These are phyloP conservation scores for Spilosoma lubricipeda DNA, from an alignment of 2,888 invertebrate genomes.

Conservation along the genomic window DNA sequence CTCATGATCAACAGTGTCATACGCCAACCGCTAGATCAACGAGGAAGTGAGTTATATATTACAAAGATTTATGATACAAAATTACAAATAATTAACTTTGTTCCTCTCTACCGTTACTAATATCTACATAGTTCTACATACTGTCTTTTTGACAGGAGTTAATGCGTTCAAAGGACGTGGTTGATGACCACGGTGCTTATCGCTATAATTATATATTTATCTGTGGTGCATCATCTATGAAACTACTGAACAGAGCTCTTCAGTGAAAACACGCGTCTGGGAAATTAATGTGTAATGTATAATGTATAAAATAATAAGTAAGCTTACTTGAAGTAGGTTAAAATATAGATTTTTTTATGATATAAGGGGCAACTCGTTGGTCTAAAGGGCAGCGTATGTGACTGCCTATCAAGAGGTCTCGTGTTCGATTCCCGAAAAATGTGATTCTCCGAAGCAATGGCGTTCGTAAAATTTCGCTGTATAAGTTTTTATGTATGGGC, in stretches of 20 bases:
- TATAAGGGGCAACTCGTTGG: too few species aligned
- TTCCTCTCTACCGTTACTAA: conserved; percentile 26
- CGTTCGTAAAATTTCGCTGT: too few species aligned
- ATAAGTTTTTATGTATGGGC: too few species aligned
- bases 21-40: too few species aligned
- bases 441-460: too few species aligned
- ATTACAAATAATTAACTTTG: neutral
- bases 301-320: too few species aligned
- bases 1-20: too few species aligned
- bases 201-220: conserved; percentile 48
- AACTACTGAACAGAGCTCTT: conserved; percentile 34
- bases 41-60: too few species aligned
- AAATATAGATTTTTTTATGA: neutral
- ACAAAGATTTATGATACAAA: too few species aligned
- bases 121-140: conserved; percentile 30
- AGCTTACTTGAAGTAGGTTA: neutral
- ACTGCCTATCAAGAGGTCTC: too few species aligned
- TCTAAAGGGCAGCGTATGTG: too few species aligned
- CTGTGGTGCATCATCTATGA: conserved; percentile 27
- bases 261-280: conserved; percentile 31
- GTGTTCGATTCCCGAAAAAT: too few species aligned
- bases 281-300: neutral
- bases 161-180: conserved; percentile 58
- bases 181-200: conserved; percentile 51
- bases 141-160: conserved; percentile 49